Percentiles rank a stretch among this genome's conserved stretches.
Evolutionary conservation across 2,888 invertebrate species (phyloP).

Genomic region (Cheilosia vernalis): DNA sequence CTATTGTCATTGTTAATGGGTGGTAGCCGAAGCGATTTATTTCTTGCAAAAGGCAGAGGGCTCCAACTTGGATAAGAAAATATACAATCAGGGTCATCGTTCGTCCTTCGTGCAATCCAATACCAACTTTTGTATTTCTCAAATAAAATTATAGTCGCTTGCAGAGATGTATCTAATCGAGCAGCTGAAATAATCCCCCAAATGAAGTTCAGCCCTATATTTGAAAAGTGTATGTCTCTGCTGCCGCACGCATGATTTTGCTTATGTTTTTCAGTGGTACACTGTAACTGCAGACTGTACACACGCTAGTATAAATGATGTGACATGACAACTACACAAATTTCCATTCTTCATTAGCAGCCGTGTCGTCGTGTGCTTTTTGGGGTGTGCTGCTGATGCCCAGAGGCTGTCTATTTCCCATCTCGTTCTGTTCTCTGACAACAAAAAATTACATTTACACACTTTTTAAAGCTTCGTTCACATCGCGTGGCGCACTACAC

Average conservation of each 20-base stretch:
- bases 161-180: not conserved
- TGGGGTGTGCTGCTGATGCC: constrained; percentile 3
- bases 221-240: constrained; percentile 14
- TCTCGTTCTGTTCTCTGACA: constrained; percentile 43
- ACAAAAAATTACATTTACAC: constrained; percentile 58
- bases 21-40: constrained; percentile 19
- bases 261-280: constrained; percentile 43
- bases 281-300: no score
- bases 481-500: constrained; percentile 24
- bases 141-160: not conserved
- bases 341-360: constrained; percentile 35
- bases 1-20: constrained; percentile 42
- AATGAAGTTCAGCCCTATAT: constrained; percentile 13
- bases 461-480: constrained; percentile 63
- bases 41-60: constrained; percentile 36
- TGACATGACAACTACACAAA: constrained; percentile 22
- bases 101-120: not conserved
- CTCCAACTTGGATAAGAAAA: not conserved
- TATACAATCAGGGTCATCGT: not conserved
- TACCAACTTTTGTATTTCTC: not conserved
- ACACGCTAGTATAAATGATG: constrained; percentile 14
- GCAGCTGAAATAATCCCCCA: not conserved
- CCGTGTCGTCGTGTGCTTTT: constrained; percentile 12
- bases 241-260: constrained; percentile 48
- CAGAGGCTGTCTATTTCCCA: constrained; percentile 13